Base-by-base conservation (phyloP, 1,140 invertebrate genomes). In the Ips typographus region DNA sequence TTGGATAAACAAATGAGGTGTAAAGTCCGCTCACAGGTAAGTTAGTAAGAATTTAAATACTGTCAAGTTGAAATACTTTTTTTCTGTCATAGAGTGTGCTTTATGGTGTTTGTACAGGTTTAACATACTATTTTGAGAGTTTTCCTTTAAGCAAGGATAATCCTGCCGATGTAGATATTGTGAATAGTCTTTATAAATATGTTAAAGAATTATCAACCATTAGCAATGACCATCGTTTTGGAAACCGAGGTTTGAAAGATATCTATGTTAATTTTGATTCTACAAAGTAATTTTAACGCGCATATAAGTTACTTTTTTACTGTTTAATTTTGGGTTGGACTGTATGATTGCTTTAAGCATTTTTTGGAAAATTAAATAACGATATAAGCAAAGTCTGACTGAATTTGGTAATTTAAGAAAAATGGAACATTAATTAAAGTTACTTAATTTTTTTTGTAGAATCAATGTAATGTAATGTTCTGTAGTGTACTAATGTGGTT, bases 211-310 rank as follows among this genome's bases (percentile, higher is more conserved):
- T 77, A 47, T 65, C 68, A 49, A 60, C 39, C 49, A 47, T 65
- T 7, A 57, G 68, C n/a, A 51, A 43, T 6, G 58, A 40, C 39
- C 71, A 62, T 41, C 73, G 69, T 68, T 38, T 61, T 38, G 71
- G 71, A 22, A 74, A 75, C 56, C 72, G 73, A 72, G 76, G 76
- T 77, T 68, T 65, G 44, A 36, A 59, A 62, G 60, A 47, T 8
- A 42, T 44, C 6, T 51, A 39, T 52, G 36, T n/a, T 57, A 4
- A 49, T 2, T 8, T 39, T 49, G n/a, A 59, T 8, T 4, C 6
- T 49, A 7, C 59, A 52, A 38, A 37, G 1, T 41, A n/a, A 40
- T 37, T 60, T 38, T 57, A 55, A 22, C 22, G 22, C 22, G 22
- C 22, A 22, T 22, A 22, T 22, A 22, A 22, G 22, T 22, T 22